These are phyloP conservation scores for Rhodophaea formosa DNA, from an alignment of 2,888 invertebrate species.

Conservation along the genomic window DNA sequence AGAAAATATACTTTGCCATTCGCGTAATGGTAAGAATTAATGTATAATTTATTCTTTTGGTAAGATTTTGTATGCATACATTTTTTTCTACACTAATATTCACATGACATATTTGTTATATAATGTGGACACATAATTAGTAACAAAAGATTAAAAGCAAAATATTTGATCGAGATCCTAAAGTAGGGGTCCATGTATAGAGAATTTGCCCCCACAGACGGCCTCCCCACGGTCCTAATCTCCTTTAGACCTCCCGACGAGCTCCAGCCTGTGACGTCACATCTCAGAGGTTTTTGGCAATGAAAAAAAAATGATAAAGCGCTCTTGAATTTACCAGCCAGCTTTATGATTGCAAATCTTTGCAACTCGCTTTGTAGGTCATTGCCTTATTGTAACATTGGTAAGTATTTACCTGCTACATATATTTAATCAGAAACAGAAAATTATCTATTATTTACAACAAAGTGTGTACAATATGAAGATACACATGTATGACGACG, in stretches of 20 bases:
- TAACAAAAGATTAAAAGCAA: not conserved
- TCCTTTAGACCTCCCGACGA: constrained; percentile 62
- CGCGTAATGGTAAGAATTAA: no score
- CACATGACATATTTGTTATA: no score
- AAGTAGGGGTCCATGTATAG: constrained; percentile 45
- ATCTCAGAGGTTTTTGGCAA: constrained; percentile 67
- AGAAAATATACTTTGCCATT: no score
- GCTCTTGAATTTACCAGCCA: constrained; percentile 35
- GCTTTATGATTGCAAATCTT: constrained; percentile 46
- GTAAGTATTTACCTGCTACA: not conserved
- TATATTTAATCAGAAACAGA: not conserved
- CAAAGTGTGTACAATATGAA: not conserved
- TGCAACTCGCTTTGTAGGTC: constrained; percentile 42
- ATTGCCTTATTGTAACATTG: constrained; percentile 32
- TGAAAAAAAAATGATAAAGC: constrained; percentile 70
- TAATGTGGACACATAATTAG: not conserved
- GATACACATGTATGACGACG: not conserved
- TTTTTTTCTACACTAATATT: no score
- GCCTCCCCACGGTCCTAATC: constrained; percentile 61
- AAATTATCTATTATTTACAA: not conserved
- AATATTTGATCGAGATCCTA: constrained; percentile 31
- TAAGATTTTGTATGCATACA: no score
- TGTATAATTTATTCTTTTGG: no score
- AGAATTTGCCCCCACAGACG: constrained; percentile 48
- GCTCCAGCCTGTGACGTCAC: constrained; percentile 71